phyloP scores from a whole-genome alignment of 2,113 vertebrate species.

The Pelecanoides urinatrix region DNA sequence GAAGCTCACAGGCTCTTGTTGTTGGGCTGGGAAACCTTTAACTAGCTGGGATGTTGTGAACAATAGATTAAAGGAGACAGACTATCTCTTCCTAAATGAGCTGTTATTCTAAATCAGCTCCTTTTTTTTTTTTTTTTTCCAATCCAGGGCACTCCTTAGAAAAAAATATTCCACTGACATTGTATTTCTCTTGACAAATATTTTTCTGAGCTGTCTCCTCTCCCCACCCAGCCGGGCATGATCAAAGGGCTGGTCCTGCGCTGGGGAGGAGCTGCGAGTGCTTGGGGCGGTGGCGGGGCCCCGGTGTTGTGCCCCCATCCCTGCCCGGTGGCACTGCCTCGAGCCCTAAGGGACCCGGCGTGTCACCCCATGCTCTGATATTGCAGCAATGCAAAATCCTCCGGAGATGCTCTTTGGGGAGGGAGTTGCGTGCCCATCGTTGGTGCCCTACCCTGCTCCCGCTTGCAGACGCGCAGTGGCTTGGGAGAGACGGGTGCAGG shows the following conservation, averaged over 20 bases:
- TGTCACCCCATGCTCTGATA: not conserved
- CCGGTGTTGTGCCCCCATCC: not conserved
- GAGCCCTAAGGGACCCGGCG: fast-evolving
- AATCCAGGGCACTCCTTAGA: not conserved
- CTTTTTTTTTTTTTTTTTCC: not conserved
- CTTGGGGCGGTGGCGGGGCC: fast-evolving
- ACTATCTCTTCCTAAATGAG: conserved; percentile 50
- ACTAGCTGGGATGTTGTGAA: not conserved
- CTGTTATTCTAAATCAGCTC: conserved; percentile 38
- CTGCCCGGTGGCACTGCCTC: not conserved
- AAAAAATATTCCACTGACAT: not conserved
- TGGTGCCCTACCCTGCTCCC: not conserved
- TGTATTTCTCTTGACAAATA: not conserved
- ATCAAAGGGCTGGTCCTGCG: not conserved
- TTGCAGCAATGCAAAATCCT: not conserved
- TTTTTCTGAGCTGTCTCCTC: not conserved
- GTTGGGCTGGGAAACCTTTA: not conserved
- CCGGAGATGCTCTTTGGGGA: not conserved
- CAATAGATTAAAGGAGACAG: conserved; percentile 50
- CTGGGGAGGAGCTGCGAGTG: not conserved
- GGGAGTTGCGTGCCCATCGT: not conserved
- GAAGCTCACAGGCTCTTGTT: not conserved
- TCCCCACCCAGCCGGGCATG: not conserved
- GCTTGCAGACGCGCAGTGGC: fast-evolving
- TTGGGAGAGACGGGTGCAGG: not conserved